Conservation (phyloP, 2,797 vertebrate genomes). For the Phalanger gymnotis region DNA sequence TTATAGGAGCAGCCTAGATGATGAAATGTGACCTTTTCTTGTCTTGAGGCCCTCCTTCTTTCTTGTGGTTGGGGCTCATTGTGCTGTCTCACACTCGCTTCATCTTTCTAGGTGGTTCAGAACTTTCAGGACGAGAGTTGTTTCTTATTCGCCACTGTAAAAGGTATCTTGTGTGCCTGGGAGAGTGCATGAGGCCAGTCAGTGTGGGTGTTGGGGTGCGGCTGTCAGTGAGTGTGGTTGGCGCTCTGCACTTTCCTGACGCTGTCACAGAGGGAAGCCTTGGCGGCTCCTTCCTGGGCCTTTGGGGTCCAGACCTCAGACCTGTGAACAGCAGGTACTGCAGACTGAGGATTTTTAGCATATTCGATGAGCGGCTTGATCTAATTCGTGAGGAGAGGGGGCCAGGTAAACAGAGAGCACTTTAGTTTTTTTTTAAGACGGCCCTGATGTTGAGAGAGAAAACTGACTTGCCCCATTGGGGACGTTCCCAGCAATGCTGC, state of each 20-base stretch:
- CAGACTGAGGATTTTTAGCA: too few relatives aligned
- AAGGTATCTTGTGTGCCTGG: conserved; percentile 86
- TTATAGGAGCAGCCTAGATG: not conserved
- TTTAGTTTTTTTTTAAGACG: too few relatives aligned
- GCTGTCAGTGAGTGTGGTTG: not conserved
- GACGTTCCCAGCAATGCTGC: too few relatives aligned
- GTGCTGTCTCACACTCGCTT: conserved; percentile 42
- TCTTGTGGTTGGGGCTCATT: conserved; percentile 25
- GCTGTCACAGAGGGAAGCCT: conserved; percentile 25
- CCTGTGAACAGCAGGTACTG: too few relatives aligned
- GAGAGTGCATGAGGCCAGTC: not conserved
- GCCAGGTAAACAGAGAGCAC: not conserved
- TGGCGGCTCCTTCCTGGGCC: conserved; percentile 10
- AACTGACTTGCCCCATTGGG: too few relatives aligned
- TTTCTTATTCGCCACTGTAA: conserved; percentile 94
- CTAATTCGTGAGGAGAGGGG: not conserved
- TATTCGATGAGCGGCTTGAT: too few relatives aligned
- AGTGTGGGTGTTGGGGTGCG: not conserved
- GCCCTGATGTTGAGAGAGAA: too few relatives aligned
- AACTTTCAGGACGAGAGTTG: conserved; percentile 96
- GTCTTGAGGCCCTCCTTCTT: not conserved
- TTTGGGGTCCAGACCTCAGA: not conserved
- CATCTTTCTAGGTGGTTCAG: conserved; percentile 92
- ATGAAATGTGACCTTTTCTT: not conserved
- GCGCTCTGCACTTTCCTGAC: too few relatives aligned